Conservation (phyloP, 2,888 invertebrate species). For the Andrena minutula region DNA sequence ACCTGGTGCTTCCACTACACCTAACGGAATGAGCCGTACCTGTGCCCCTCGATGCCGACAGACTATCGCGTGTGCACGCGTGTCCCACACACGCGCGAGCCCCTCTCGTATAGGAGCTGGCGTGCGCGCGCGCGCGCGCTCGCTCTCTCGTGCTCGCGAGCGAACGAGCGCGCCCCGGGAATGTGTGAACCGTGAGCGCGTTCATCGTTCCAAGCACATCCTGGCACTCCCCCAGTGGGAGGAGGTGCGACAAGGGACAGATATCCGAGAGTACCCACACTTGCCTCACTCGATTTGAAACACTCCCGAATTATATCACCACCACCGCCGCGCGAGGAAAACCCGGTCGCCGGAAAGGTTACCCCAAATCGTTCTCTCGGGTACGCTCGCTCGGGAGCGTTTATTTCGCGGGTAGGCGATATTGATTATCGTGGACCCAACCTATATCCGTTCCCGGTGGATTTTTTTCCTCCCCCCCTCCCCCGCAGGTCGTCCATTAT, state of each 20-base stretch:
- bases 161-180: constrained; percentile 45
- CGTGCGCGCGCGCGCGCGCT: constrained; percentile 19
- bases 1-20: constrained; percentile 74
- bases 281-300: constrained; percentile 65
- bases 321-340: constrained; percentile 35
- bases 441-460: constrained; percentile 33
- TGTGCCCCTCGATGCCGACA: constrained; percentile 64
- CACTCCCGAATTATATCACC: constrained; percentile 72
- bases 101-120: too few species aligned
- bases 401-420: constrained; percentile 50
- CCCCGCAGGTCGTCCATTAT: constrained; percentile 23
- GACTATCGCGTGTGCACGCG: constrained; percentile 52
- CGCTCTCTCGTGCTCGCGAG: neutral
- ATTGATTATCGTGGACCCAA: constrained; percentile 55
- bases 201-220: constrained; percentile 84
- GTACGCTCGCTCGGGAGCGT: constrained; percentile 12
- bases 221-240: constrained; percentile 84
- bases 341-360: constrained; percentile 40
- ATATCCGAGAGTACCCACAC: constrained; percentile 72
- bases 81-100: constrained; percentile 55
- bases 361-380: constrained; percentile 44
- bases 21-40: constrained; percentile 78
- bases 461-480: constrained; percentile 19
- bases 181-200: constrained; percentile 78
- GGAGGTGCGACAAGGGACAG: constrained; percentile 80